Conservation (phyloP, 2,797 vertebrate species). For the Rhincodon typus region DNA sequence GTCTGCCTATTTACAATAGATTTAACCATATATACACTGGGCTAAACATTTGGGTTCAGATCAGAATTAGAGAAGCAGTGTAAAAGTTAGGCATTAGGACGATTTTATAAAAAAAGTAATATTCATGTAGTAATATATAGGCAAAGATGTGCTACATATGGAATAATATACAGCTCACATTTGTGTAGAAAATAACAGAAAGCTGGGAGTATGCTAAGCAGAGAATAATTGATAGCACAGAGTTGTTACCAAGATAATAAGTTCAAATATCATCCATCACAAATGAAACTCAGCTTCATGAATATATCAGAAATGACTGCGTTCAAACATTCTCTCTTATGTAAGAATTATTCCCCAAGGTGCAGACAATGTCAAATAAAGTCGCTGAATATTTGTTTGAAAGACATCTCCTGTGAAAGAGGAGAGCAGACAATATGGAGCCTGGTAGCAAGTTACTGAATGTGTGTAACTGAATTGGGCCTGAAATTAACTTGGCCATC, state of each 20-base stretch:
- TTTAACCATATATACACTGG: background rate
- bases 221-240: background rate
- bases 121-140: background rate
- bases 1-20: background rate
- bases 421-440: background rate
- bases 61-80: background rate
- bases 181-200: background rate
- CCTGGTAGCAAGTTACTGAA: background rate
- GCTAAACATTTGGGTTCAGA: background rate
- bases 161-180: background rate
- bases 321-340: background rate
- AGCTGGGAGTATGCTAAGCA: background rate
- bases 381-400: background rate
- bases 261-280: background rate
- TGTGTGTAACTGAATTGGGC: background rate
- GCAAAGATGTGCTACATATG: background rate
- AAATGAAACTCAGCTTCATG: background rate
- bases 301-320: background rate
- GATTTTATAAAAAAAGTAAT: background rate
- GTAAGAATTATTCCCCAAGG: background rate
- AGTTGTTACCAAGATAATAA: background rate
- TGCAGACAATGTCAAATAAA: constrained; percentile 2
- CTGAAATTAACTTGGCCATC: background rate
- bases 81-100: background rate
- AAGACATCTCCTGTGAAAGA: background rate